Evolutionary conservation across 2,797 vertebrate genomes (phyloP).

Genomic region (Scleropages formosus): DNA sequence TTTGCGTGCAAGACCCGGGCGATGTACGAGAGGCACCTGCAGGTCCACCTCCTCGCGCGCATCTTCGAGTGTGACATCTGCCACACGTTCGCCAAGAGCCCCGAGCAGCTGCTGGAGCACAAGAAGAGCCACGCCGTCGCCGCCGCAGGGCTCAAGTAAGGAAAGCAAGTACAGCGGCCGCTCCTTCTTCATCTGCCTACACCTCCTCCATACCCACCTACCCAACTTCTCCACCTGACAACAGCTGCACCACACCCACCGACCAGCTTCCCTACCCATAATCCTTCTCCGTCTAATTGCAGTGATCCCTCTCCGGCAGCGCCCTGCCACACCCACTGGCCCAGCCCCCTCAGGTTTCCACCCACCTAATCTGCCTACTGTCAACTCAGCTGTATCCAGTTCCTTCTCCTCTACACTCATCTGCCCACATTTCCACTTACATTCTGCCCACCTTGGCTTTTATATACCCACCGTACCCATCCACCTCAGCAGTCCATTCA

Average conservation of each 20-base stretch:
- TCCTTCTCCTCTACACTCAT: not conserved
- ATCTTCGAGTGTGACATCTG: conserved; percentile 99
- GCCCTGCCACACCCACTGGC: not conserved
- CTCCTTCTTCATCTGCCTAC: not conserved
- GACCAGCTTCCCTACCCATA: not conserved
- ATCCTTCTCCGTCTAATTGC: not conserved
- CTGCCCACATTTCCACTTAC: no score
- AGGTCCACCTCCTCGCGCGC: conserved; percentile 97
- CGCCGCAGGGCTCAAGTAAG: conserved; percentile 98
- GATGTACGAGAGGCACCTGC: conserved; percentile 97
- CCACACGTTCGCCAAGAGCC: conserved; percentile 99
- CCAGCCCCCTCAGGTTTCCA: no score
- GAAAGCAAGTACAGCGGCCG: conserved; percentile 80
- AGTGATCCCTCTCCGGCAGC: not conserved
- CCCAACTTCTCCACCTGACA: not conserved
- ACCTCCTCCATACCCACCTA: no score
- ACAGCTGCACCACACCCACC: not conserved
- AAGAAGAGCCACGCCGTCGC: conserved; percentile 74
- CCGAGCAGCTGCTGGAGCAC: conserved; percentile 97
- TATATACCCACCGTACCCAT: no score
- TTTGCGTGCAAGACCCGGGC: conserved; percentile 98
- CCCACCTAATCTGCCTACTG: not conserved
- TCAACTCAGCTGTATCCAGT: not conserved
- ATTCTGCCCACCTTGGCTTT: no score
- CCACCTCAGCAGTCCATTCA: no score